phyloP scores from a whole-genome alignment of 2,888 invertebrate species.

The Drosophila ezoana region DNA sequence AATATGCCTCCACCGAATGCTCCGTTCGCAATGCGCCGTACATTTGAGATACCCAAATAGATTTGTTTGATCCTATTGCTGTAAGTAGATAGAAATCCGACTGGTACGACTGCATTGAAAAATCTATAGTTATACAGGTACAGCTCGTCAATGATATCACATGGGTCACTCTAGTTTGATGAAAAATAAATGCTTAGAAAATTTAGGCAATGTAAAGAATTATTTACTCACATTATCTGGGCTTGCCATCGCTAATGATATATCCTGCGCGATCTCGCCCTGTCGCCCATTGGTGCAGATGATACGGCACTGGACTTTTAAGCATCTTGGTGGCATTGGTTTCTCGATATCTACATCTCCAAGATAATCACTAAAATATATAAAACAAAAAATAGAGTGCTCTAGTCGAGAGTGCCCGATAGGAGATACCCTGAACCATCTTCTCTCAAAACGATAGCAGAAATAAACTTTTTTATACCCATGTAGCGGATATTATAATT shows the following conservation, averaged over 20 bases:
- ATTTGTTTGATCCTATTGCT: constrained; percentile 45
- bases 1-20: constrained; percentile 71
- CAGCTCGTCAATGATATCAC: constrained; percentile 63
- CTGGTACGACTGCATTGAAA: constrained; percentile 44
- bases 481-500: no score
- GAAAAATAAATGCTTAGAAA: constrained; percentile 10
- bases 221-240: constrained; percentile 34
- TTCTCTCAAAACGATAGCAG: no score
- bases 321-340: constrained; percentile 29
- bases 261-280: constrained; percentile 57
- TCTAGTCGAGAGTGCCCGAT: no score
- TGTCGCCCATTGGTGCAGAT: constrained; percentile 64
- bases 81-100: constrained; percentile 69
- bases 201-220: no score
- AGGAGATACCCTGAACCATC: no score
- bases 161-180: constrained; percentile 19
- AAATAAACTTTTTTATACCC: no score
- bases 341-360: constrained; percentile 3
- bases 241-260: constrained; percentile 31
- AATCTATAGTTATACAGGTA: constrained; percentile 74
- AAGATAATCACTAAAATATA: constrained; percentile 30
- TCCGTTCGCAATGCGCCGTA: constrained; percentile 61
- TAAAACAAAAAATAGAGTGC: constrained; percentile 1
- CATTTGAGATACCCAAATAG: constrained; percentile 65
- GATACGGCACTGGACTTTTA: constrained; percentile 59